Conservation (phyloP, 2,113 vertebrate species). For the Pygoscelis adeliae region DNA sequence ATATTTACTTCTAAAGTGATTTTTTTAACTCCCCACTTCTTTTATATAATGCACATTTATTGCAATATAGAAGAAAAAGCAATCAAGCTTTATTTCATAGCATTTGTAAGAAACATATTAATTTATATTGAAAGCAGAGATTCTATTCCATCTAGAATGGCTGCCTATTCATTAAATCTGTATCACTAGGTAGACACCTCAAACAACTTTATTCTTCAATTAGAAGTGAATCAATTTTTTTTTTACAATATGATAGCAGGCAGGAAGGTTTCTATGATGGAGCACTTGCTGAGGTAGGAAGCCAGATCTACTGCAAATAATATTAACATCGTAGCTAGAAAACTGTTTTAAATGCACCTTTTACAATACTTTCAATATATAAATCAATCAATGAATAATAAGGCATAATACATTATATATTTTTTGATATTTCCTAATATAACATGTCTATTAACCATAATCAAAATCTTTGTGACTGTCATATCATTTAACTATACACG, state of each 20-base stretch:
- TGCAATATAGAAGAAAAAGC: neutral
- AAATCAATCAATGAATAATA: neutral
- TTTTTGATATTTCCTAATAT: neutral
- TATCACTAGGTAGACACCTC: neutral
- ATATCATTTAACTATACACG: neutral
- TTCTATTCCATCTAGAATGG: neutral
- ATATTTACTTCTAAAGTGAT: constrained; percentile 20
- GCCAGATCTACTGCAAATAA: neutral
- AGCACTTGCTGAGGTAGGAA: neutral
- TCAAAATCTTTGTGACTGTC: neutral
- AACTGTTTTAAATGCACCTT: neutral
- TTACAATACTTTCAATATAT: neutral
- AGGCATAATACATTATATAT: neutral
- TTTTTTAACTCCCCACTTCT: neutral
- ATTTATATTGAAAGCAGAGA: neutral
- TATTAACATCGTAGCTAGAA: neutral
- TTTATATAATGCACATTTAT: constrained; percentile 4
- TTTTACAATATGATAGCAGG: neutral
- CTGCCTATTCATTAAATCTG: constrained; percentile 6
- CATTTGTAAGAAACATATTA: neutral
- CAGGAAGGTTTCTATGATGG: neutral
- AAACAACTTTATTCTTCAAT: constrained; percentile 16
- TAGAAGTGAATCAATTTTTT: neutral
- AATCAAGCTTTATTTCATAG: neutral
- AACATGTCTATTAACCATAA: neutral